Percentiles rank a stretch among this genome's conserved stretches.
phyloP scores from a whole-genome alignment of 1,140 invertebrate species.

The Heterodera carotae region DNA sequence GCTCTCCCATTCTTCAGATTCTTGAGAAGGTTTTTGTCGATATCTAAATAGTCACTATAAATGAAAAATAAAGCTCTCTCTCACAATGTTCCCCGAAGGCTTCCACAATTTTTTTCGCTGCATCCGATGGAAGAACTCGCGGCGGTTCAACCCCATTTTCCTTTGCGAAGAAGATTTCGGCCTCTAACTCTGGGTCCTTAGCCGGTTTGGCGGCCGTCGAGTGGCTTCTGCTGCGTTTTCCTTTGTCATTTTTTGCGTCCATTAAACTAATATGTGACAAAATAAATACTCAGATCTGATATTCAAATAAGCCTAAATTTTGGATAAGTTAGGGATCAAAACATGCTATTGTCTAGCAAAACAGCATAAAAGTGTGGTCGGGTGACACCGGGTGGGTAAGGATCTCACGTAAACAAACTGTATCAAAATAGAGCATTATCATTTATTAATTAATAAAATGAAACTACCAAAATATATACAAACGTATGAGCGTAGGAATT shows the following conservation, averaged over 20 bases:
- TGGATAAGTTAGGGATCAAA: too few species aligned
- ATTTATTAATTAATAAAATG: too few species aligned
- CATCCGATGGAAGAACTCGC: slow-evolving; percentile 36
- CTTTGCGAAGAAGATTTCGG: slow-evolving; percentile 50
- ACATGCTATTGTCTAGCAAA: too few species aligned
- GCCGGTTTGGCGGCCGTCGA: slow-evolving; percentile 13
- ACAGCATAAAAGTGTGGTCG: too few species aligned
- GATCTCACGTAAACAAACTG: too few species aligned
- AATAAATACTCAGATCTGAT: not conserved
- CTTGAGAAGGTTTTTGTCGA: slow-evolving; percentile 20
- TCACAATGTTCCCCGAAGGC: slow-evolving; percentile 26
- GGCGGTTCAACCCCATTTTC: slow-evolving; percentile 48
- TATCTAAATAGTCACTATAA: slow-evolving; percentile 6
- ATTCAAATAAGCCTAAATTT: not conserved
- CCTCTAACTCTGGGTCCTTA: slow-evolving; percentile 42
- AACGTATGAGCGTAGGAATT: not conserved
- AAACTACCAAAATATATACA: too few species aligned
- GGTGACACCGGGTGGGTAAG: too few species aligned
- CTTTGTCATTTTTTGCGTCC: slow-evolving; percentile 27
- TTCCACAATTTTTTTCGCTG: slow-evolving; percentile 39
- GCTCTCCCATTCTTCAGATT: slow-evolving; percentile 48
- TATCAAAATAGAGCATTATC: too few species aligned
- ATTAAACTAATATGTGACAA: slow-evolving; percentile 10
- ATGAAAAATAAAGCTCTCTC: not conserved
- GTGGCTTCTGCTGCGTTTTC: slow-evolving; percentile 17